Evolutionary conservation across 2,113 vertebrate species (phyloP), one percentile per base, ranked within the genome.

Genomic region (Todiramphus saurophagus): DNA sequence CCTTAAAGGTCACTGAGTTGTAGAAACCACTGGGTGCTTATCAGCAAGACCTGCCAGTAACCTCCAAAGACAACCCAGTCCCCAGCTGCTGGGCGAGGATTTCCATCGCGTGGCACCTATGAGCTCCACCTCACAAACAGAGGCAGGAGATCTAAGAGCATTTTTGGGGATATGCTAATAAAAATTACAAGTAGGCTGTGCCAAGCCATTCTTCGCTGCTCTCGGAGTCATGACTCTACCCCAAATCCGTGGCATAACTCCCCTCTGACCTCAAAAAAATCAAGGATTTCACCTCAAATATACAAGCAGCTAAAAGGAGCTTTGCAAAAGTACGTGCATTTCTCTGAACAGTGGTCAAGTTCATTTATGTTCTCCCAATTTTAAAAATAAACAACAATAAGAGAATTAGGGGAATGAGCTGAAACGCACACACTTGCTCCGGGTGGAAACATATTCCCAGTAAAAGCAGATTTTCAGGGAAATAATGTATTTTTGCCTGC

Each of bases 381-480:
- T 76, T 51, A 77, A 70, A 83, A 89, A 46, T 33, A 75, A 85
- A 79, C 21, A 73, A 31, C 6, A 73, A 25, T 0, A 56, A 14
- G 16, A 82, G 16, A 89, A 88, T 67, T 11, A 78, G 13, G 13
- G 20, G n/a, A 80, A 83, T n/a, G 4, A 83, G 21, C 20, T 48
- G 35, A 79, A 93, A 39, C 0, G 3, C 0, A 3, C 5, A 56
- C 3, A 24, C 18, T 50, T 90, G 39, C 16, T 62, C 31, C 19
- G 41, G 24, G 59, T 88, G 13, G 19, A 90, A 85, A 85, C 11
- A 31, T 1, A 24, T 37, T 35, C 4, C 3, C 70, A 72, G 16
- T 37, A 56, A 85, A 53, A 90, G 27, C 21, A 86, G 16, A 86
- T 79, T 94, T 88, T 48, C 51, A 89, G 55, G 33, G n/a, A 90